phyloP scores from a whole-genome alignment of 37 sponge, comb jelly and placozoan species.

The Theonella swinhoei region DNA sequence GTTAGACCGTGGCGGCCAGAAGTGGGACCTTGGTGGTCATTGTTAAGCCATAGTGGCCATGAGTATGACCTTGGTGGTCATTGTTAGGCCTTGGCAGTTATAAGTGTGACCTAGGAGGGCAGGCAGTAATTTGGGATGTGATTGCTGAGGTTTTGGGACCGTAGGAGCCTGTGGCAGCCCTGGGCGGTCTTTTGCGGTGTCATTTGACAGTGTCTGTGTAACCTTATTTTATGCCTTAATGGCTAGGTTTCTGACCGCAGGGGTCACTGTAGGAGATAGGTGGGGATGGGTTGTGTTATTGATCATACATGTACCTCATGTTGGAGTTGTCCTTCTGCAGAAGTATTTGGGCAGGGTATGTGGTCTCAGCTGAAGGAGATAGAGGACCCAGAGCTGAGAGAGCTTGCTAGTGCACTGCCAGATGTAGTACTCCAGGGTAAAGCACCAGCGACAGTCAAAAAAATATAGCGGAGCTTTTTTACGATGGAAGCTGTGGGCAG shows the following conservation, averaged over 20 bases:
- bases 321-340: neutral
- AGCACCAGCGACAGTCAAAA: constrained; percentile 31
- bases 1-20: neutral
- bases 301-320: too few species aligned
- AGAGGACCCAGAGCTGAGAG: constrained; percentile 46
- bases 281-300: too few species aligned
- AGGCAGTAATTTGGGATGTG: neutral
- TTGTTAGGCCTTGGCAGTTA: neutral
- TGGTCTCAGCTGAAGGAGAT: constrained; percentile 1
- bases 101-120: neutral
- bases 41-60: too few species aligned
- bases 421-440: constrained; percentile 13
- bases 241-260: too few species aligned
- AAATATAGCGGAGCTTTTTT: constrained; percentile 40
- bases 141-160: neutral
- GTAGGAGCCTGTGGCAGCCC: neutral
- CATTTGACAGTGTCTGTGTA: too few species aligned
- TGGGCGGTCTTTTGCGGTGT: too few species aligned
- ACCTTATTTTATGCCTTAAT: too few species aligned
- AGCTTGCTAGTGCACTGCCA: constrained; percentile 23
- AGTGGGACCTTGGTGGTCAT: too few species aligned
- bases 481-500: constrained; percentile 44
- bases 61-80: neutral
- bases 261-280: too few species aligned
- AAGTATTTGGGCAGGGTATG: constrained; percentile 9